These are phyloP conservation scores for Anthoscopus minutus DNA, from an alignment of 2,113 vertebrate genomes.

Conservation along the genomic window DNA sequence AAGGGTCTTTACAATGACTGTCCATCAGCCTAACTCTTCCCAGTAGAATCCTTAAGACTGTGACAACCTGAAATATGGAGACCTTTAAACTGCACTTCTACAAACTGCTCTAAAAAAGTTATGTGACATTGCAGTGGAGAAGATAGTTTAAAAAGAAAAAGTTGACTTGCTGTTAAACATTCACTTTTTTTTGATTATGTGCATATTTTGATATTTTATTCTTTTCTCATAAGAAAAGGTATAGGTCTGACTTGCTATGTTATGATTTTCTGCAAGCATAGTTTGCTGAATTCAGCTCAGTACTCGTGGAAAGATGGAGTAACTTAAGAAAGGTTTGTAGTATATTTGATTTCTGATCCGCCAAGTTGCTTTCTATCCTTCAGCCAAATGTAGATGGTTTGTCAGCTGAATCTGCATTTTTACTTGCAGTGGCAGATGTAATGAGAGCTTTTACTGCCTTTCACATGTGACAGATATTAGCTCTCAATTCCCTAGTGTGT, in stretches of 20 bases:
- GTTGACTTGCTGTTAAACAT: neutral
- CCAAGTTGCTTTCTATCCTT: neutral
- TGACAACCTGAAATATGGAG: neutral
- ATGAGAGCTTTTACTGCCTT: slow-evolving; percentile 10
- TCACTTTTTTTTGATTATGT: neutral
- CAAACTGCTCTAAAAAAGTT: neutral
- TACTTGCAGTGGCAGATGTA: slow-evolving; percentile 27
- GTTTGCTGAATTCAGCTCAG: neutral
- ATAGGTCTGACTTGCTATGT: neutral
- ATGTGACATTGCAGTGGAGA: neutral
- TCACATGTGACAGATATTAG: slow-evolving; percentile 8
- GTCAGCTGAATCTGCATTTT: slow-evolving; percentile 39
- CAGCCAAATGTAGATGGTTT: slow-evolving; percentile 27
- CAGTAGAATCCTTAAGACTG: neutral
- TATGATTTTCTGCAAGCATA: neutral
- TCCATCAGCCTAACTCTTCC: neutral
- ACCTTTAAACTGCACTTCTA: neutral
- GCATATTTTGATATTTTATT: neutral
- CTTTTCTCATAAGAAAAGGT: neutral
- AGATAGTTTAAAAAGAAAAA: neutral
- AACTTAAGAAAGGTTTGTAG: neutral
- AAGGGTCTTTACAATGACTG: neutral
- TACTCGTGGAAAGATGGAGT: neutral
- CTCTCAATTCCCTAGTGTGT: neutral
- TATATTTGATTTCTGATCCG: neutral